Percentiles rank a stretch among this genome's conserved stretches.
phyloP scores from a whole-genome alignment of 1,140 invertebrate species.

The Pseudoatta argentina region DNA sequence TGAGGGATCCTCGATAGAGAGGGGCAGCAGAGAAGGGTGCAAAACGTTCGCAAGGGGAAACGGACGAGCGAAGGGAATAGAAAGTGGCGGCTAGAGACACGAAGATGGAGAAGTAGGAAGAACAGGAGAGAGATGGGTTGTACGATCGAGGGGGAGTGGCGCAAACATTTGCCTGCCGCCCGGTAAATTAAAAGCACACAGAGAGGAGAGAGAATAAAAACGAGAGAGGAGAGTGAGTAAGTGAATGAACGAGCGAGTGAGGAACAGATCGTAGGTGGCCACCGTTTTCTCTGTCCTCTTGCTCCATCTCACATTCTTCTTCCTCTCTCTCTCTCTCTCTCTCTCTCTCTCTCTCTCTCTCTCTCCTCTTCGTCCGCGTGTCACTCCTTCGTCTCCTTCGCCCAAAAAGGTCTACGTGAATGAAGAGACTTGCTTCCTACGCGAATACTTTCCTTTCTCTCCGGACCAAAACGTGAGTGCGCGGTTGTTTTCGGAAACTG shows the following conservation, averaged over 20 bases:
- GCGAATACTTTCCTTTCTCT: slow-evolving; percentile 22
- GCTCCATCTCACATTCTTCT: neutral
- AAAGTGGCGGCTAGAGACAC: slow-evolving; percentile 54
- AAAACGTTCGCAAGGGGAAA: slow-evolving; percentile 58
- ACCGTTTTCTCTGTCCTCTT: slow-evolving; percentile 65
- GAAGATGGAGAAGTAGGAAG: slow-evolving; percentile 48
- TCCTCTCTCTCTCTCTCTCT: neutral
- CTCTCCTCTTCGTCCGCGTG: neutral
- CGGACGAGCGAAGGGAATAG: slow-evolving; percentile 54
- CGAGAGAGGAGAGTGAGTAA: slow-evolving; percentile 81
- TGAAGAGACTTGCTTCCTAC: slow-evolving; percentile 53
- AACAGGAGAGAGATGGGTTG: slow-evolving; percentile 80
- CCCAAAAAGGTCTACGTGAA: slow-evolving; percentile 49
- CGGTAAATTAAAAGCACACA: slow-evolving; percentile 87
- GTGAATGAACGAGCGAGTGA: slow-evolving; percentile 78
- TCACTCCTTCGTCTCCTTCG: slow-evolving; percentile 36
- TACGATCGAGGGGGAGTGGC: slow-evolving; percentile 85
- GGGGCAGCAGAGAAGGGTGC: slow-evolving; percentile 64
- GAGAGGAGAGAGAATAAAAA: slow-evolving; percentile 83
- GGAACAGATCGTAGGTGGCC: slow-evolving; percentile 74
- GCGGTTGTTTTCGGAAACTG: neutral
- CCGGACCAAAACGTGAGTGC: neutral
- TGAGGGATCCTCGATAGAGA: slow-evolving; percentile 60
- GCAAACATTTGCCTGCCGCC: slow-evolving; percentile 87
- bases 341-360: neutral